Evolutionary conservation across 1,140 invertebrate genomes (phyloP), one percentile per base, ranked within the genome.

Genomic region (Rhopalosiphum maidis): DNA sequence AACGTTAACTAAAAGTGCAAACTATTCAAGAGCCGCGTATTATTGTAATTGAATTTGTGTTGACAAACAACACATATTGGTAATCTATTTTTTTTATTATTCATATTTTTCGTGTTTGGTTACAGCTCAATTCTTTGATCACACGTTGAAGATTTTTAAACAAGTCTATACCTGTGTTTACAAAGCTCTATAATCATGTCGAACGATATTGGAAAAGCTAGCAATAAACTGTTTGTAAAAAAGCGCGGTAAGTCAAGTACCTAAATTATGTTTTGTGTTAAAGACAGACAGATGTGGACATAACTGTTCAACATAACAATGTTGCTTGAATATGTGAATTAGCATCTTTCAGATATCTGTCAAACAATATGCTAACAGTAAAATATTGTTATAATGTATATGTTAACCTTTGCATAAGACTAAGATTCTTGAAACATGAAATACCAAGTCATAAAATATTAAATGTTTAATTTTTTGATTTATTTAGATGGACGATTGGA

Each of bases 401-500:
- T 51, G 15, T 1, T 51, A 21, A 46, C 9, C 18, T 3, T 51
- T 51, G 1, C 15, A 51, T 51, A 51, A 18, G 48, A 51, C 8
- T 3, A 15, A 30, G n/a, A 11, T n/a, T 30, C 30, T 4, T 68
- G 1, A 1, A n/a, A 68, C 25, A 68, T 68, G 25, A 30, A 68
- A 30, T 51, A 51, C 48, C 48, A 18, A 51, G 15, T n/a, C 4
- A 0, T n/a, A n/a, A 30, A 30, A 68, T 68, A 30, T 68, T 8
- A 30, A 68, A 68, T 68, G 4, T 68, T 0, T 30, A 68, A 30
- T 68, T 9, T 68, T 30, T 77, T 77, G 18, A 30, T 48, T 82
- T 85, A 8, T 55, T 86, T 94, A 98, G 98, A 97, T 96, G 98
- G 98, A 0, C 96, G 98, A 35, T 96, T 97, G 94, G 99, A 99